These are phyloP conservation scores for Simalia tracyae DNA, from an alignment of 2,797 vertebrate genomes.

Conservation along the genomic window DNA sequence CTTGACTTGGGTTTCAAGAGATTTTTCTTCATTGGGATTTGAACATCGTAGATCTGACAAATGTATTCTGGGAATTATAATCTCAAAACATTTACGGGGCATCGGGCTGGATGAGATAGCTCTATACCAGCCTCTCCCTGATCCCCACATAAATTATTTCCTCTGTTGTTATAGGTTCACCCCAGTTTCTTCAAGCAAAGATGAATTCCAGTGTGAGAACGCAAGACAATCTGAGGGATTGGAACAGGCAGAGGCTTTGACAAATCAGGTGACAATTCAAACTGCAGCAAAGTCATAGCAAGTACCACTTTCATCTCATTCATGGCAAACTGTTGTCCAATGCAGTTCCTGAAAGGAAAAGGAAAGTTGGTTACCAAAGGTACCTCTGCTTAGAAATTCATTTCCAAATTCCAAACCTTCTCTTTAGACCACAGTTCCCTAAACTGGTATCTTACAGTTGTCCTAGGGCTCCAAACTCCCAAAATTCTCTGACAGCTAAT, in stretches of 20 bases:
- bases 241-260: slow-evolving; percentile 66
- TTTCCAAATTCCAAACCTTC: background rate
- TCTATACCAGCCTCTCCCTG: background rate
- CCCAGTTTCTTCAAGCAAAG: slow-evolving; percentile 68
- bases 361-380: background rate
- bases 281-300: slow-evolving; percentile 78
- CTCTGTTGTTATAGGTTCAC: background rate
- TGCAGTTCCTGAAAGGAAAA: slow-evolving; percentile 80
- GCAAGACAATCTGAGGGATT: slow-evolving; percentile 71
- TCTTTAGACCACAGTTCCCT: background rate
- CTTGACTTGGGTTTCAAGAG: too few relatives aligned
- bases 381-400: background rate
- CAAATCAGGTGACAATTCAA: slow-evolving; percentile 76
- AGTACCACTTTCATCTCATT: slow-evolving; percentile 82
- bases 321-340: slow-evolving; percentile 88
- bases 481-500: background rate
- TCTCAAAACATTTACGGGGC: background rate
- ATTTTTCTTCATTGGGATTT: too few relatives aligned
- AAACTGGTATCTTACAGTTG: background rate
- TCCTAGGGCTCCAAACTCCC: background rate
- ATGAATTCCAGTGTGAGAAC: slow-evolving; percentile 81
- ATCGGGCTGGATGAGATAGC: background rate
- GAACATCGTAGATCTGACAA: background rate
- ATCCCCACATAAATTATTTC: background rate
- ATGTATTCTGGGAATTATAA: background rate